Evolutionary conservation across 1,140 invertebrate species (phyloP).

Genomic region (Leptinotarsa texana): DNA sequence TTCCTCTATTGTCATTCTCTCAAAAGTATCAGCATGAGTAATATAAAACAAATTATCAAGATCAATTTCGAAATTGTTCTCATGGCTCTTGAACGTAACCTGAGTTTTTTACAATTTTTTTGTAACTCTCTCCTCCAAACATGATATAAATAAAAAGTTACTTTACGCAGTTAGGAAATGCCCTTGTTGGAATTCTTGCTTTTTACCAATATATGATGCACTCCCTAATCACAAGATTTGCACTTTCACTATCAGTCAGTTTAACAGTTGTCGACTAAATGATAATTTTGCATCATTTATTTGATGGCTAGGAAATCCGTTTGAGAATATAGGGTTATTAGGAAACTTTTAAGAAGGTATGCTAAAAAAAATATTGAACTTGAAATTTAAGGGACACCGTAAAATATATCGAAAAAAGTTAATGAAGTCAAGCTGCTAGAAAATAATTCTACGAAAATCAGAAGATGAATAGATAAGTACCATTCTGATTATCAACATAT

Average conservation of each 20-base stretch:
- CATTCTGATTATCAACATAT: no score
- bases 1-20: conserved; percentile 45
- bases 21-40: conserved; percentile 40
- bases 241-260: conserved; percentile 46
- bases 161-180: conserved; percentile 45
- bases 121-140: conserved; percentile 43
- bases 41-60: conserved; percentile 45
- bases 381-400: no score
- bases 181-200: conserved; percentile 42
- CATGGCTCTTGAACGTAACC: conserved; percentile 35
- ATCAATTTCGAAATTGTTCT: conserved; percentile 28
- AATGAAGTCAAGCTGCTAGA: no score
- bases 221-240: conserved; percentile 41
- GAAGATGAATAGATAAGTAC: no score
- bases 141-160: conserved; percentile 34
- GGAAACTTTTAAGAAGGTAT: no score
- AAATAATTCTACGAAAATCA: no score
- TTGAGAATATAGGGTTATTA: no score
- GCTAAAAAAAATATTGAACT: no score
- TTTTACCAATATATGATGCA: conserved; percentile 41
- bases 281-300: conserved; percentile 45
- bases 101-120: conserved; percentile 45
- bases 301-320: conserved; percentile 33
- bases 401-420: no score
- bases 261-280: conserved; percentile 47